Evolutionary conservation across 1,140 invertebrate species (phyloP), one percentile per base, ranked within the genome.

Genomic region (Bombyx mandarina): DNA sequence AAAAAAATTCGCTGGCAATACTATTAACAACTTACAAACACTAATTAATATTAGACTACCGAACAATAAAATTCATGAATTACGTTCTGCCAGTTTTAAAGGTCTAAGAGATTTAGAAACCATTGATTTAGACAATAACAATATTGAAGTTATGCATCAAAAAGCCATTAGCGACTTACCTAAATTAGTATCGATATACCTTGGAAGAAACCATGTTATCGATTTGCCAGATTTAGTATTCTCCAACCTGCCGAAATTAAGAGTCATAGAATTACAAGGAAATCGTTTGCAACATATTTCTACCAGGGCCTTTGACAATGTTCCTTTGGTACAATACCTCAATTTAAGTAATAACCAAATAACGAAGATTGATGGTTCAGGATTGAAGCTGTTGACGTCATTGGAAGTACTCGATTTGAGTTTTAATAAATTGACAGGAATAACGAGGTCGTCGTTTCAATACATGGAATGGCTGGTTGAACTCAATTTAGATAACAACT

Each of bases 401-500:
- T 79, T 96, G n/a, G 95, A 96, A 79, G 92, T 96, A 7, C 79
- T 96, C 42, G 94, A 95, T 80, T 77, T 95, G 45, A 95, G 93
- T 79, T 90, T 92, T 66, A 97, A 97, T 77, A 90, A 90, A 52
- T 82, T 97, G n/a, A 89, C 90, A 2, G 90, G 90, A 65, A 89
- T 97, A 0, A 90, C 91, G 9, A 89, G 91, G 10, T 92, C 90
- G 77, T 89, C 89, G 0, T 87, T 93, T 71, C 75, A 87, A 65
- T 86, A 93, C 42, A 92, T 97, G 88, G 94, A 95, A 75, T 95
- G 95, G 92, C 85, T 97, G 8, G 93, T 96, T 0, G 94, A 96
- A 75, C 77, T 97, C 1, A 94, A 94, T 89, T 89, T 94, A 86
- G 93, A 94, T 73, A 91, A 93, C 71, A 94, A 94, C 85, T 87